Percentiles rank a stretch among this genome's conserved stretches.
Evolutionary conservation across 2,888 invertebrate genomes (phyloP).

Genomic region (Apamea sordens): DNA sequence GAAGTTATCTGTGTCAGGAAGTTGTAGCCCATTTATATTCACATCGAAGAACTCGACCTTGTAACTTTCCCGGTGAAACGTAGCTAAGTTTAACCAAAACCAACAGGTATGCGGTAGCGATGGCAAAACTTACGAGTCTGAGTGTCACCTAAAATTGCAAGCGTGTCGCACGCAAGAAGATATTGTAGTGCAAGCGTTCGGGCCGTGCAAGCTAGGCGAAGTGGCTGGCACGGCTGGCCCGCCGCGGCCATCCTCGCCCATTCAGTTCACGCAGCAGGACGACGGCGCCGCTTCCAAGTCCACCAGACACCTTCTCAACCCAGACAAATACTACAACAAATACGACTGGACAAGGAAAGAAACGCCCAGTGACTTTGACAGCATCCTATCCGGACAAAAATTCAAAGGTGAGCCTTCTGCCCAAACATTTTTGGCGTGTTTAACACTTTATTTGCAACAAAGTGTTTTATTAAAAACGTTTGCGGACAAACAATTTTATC

Average conservation of each 20-base stretch:
- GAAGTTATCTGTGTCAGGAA: slow-evolving; percentile 40
- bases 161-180: slow-evolving; percentile 95
- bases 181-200: slow-evolving; percentile 94
- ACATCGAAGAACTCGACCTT: slow-evolving; percentile 41
- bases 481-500: slow-evolving; percentile 69
- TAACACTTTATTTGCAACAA: slow-evolving; percentile 45
- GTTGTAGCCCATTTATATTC: slow-evolving; percentile 46
- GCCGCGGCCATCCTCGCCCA: slow-evolving; percentile 93
- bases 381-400: slow-evolving; percentile 83
- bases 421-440: background rate
- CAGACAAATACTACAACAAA: slow-evolving; percentile 92
- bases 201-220: slow-evolving; percentile 93
- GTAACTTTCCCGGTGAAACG: slow-evolving; percentile 36
- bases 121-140: slow-evolving; percentile 95
- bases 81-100: slow-evolving; percentile 60
- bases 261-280: slow-evolving; percentile 95
- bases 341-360: slow-evolving; percentile 91
- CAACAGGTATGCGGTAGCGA: slow-evolving; percentile 93
- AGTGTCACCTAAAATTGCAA: slow-evolving; percentile 95
- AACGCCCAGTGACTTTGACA: slow-evolving; percentile 87
- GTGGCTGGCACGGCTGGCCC: slow-evolving; percentile 94
- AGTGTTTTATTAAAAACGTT: slow-evolving; percentile 64
- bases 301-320: slow-evolving; percentile 94
- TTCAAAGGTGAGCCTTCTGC: slow-evolving; percentile 80
- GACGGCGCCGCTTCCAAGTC: slow-evolving; percentile 95